These are phyloP conservation scores for Phortica okadai DNA, from an alignment of 2,888 invertebrate genomes.

Conservation along the genomic window DNA sequence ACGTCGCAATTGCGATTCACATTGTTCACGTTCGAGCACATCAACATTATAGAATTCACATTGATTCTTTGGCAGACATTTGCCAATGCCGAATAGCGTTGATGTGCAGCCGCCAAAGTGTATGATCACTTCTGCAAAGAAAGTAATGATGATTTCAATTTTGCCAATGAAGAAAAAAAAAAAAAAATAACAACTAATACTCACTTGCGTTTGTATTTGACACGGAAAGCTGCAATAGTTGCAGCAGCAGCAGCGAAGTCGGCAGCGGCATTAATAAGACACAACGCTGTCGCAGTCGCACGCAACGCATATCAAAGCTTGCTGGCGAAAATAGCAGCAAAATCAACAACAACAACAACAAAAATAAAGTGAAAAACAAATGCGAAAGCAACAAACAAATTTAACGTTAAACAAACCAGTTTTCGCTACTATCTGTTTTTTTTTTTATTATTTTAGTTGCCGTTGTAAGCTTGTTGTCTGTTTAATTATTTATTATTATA, in stretches of 20 bases:
- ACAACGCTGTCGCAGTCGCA: not conserved
- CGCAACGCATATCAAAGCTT: not conserved
- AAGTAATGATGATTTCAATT: not conserved
- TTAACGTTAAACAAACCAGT: not conserved
- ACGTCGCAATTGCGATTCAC: slow-evolving; percentile 50
- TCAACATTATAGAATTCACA: slow-evolving; percentile 47
- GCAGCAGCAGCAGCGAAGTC: not conserved
- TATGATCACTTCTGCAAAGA: slow-evolving; percentile 39
- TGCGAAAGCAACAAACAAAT: not conserved
- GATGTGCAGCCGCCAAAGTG: slow-evolving; percentile 53
- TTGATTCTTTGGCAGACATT: slow-evolving; percentile 18
- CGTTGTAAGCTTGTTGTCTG: not conserved
- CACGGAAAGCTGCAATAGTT: not conserved
- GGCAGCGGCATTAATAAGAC: not conserved
- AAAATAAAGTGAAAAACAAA: not conserved
- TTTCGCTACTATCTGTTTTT: not conserved
- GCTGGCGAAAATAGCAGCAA: too few relatives aligned
- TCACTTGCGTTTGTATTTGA: not conserved
- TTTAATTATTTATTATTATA: not conserved
- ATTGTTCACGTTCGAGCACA: slow-evolving; percentile 41
- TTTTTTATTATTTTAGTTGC: not conserved
- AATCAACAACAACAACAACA: not conserved
- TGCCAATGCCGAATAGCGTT: slow-evolving; percentile 49
- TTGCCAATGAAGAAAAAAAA: not conserved
- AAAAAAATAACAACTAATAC: not conserved